phyloP scores from a whole-genome alignment of 1,140 invertebrate species.

The Apocrypta bakeri region DNA sequence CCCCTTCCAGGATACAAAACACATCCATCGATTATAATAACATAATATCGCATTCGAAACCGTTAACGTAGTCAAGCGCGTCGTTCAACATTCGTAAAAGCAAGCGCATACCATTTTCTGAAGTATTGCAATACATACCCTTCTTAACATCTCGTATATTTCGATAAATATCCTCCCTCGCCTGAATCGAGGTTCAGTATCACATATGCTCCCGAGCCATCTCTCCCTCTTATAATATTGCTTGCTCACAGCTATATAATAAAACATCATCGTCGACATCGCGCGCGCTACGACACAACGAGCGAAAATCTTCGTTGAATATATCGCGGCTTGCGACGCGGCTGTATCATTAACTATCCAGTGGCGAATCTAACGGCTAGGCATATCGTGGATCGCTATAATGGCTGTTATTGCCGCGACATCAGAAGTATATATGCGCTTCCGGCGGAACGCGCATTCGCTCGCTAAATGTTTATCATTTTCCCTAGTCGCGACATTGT shows the following conservation, averaged over 20 bases:
- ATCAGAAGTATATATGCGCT: slow-evolving; percentile 9
- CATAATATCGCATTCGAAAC: no score
- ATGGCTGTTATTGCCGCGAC: slow-evolving; percentile 45
- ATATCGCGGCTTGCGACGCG: background rate
- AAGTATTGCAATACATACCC: no score
- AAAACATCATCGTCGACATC: background rate
- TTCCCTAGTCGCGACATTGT: slow-evolving; percentile 38
- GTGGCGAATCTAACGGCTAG: slow-evolving; percentile 49
- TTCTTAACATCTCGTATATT: no score
- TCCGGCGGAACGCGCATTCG: slow-evolving; percentile 36
- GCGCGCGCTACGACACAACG: background rate
- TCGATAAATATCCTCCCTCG: no score
- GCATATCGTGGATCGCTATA: background rate
- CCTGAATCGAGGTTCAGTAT: background rate
- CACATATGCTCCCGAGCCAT: background rate
- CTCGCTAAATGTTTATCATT: slow-evolving; percentile 49
- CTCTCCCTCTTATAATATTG: background rate
- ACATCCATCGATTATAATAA: no score
- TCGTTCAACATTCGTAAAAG: no score
- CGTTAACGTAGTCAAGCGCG: no score
- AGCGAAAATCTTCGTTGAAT: slow-evolving; percentile 12
- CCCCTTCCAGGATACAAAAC: no score
- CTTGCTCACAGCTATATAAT: background rate
- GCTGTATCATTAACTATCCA: slow-evolving; percentile 39
- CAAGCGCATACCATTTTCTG: no score